Conservation (phyloP, 2,113 vertebrate species). For the Ctenomys sociabilis region DNA sequence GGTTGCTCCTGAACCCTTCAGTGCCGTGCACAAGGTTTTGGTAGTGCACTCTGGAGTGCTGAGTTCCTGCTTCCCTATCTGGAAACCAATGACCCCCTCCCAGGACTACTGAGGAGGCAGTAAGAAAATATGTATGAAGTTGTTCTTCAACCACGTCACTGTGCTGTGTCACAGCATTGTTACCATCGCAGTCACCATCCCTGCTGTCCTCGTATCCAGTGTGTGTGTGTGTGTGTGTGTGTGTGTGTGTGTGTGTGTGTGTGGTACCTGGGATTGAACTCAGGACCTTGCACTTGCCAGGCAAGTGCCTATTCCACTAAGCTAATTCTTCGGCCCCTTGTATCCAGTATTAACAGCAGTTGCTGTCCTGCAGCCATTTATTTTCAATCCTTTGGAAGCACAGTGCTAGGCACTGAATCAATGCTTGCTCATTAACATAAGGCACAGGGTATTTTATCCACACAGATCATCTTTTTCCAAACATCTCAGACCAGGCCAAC, state of each 20-base stretch:
- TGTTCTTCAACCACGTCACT: background rate
- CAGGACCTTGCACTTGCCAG: no score
- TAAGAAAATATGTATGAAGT: background rate
- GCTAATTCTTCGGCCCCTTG: no score
- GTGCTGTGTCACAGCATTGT: background rate
- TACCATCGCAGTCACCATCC: background rate
- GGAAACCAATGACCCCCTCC: background rate
- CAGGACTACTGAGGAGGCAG: background rate
- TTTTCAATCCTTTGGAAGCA: background rate
- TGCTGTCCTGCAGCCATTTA: rapidly evolving
- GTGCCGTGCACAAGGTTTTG: rapidly evolving
- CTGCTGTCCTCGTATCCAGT: rapidly evolving
- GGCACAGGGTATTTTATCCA: background rate
- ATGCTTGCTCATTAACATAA: background rate
- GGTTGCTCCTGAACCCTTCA: background rate
- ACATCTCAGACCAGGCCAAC: conserved; percentile 76
- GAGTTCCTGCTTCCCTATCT: background rate
- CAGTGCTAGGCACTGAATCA: background rate
- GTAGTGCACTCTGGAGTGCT: background rate
- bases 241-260: no score
- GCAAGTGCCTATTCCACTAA: no score
- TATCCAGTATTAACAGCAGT: rapidly evolving
- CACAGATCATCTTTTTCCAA: conserved; percentile 75
- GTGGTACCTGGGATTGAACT: no score
- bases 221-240: no score